These are phyloP conservation scores for Drosophila diplacantha DNA, from an alignment of 2,888 invertebrate genomes.

Conservation along the genomic window DNA sequence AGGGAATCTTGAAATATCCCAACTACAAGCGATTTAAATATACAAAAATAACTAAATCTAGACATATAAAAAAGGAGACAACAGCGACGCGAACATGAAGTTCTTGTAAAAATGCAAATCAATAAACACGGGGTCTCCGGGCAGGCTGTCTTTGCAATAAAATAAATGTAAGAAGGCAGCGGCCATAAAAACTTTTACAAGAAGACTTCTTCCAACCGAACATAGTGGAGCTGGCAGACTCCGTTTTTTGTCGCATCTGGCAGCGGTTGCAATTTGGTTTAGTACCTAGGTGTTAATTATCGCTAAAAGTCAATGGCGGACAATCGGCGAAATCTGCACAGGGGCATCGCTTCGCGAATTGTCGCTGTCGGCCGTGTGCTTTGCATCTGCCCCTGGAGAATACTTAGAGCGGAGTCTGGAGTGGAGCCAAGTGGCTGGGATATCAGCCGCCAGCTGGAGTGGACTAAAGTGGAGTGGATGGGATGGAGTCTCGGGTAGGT, in stretches of 20 bases:
- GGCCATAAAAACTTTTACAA: constrained; percentile 53
- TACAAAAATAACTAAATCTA: constrained; percentile 63
- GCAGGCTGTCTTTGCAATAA: constrained; percentile 58
- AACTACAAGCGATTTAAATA: constrained; percentile 61
- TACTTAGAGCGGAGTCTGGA: constrained; percentile 24
- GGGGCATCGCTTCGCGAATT: constrained; percentile 49
- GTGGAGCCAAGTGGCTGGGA: constrained; percentile 21
- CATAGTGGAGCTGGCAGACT: not conserved
- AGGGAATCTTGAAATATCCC: constrained; percentile 24
- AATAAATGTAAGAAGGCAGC: constrained; percentile 62
- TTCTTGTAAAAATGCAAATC: constrained; percentile 70
- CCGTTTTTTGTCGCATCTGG: constrained; percentile 45
- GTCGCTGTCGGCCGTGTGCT: constrained; percentile 42
- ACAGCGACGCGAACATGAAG: constrained; percentile 41
- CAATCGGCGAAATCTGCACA: constrained; percentile 68
- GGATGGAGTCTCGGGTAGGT: constrained; percentile 12
- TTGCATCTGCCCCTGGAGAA: constrained; percentile 48
- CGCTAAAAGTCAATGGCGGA: constrained; percentile 69
- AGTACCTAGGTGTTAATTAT: constrained; percentile 71
- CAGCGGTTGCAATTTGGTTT: constrained; percentile 60
- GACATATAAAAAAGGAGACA: constrained; percentile 52
- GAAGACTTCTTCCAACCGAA: constrained; percentile 17
- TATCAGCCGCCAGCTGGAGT: constrained; percentile 6
- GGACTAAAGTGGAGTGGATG: constrained; percentile 1
- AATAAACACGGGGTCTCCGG: constrained; percentile 58